Evolutionary conservation across 2,113 vertebrate species (phyloP).

Genomic region (Bubo blakistoni): DNA sequence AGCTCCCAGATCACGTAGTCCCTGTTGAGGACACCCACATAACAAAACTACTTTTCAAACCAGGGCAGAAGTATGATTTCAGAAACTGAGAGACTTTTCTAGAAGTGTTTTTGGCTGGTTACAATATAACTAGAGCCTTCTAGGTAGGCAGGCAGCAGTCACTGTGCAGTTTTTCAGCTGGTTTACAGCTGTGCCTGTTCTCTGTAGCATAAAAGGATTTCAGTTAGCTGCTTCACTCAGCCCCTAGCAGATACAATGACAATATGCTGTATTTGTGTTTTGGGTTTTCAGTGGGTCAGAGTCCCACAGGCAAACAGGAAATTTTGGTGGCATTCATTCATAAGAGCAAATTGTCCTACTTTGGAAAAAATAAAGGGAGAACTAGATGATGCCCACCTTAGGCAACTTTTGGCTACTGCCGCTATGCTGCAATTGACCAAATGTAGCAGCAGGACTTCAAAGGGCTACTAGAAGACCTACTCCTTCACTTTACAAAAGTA

Average conservation of each 20-base stretch:
- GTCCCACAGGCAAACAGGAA: neutral
- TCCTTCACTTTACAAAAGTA: neutral
- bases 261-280: neutral
- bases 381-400: neutral
- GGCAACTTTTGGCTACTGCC: rapidly evolving
- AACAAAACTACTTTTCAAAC: neutral
- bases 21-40: rapidly evolving
- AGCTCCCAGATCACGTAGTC: neutral
- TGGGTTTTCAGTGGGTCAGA: neutral
- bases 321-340: neutral
- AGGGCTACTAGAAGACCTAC: neutral
- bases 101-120: neutral
- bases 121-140: neutral
- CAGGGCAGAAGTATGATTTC: neutral
- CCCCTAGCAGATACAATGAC: neutral
- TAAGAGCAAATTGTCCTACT: neutral
- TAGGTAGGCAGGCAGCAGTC: neutral
- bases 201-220: neutral
- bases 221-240: neutral
- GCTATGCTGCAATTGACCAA: neutral
- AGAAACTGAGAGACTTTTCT: neutral
- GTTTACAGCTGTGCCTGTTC: neutral
- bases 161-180: neutral
- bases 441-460: too few species aligned
- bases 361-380: neutral